Percentiles rank a stretch among this genome's conserved stretches.
Conservation (phyloP, 2,797 vertebrate species). For the Clarias laeviceps region DNA sequence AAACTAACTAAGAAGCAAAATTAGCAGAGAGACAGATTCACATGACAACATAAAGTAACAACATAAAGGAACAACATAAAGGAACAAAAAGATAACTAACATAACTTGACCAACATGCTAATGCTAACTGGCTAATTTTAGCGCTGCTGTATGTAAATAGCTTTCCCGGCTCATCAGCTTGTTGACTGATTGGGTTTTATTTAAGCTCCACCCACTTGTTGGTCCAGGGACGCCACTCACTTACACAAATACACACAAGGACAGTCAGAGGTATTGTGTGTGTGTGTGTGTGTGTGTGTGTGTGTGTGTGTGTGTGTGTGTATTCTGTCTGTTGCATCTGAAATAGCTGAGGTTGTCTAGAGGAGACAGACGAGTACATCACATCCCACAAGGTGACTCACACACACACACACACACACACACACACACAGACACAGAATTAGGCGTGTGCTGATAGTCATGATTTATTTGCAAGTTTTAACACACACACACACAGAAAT, state of each 20-base stretch:
- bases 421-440: not conserved
- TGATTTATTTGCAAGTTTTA: not conserved
- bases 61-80: too few relatives aligned
- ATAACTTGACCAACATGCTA: not conserved
- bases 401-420: not conserved
- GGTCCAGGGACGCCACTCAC: not conserved
- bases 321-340: not conserved
- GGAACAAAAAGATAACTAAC: not conserved
- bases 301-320: not conserved
- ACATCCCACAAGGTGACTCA: conserved; percentile 16
- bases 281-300: not conserved
- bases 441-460: not conserved
- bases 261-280: not conserved
- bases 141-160: not conserved
- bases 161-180: not conserved
- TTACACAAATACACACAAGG: not conserved
- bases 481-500: not conserved
- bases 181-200: too few relatives aligned
- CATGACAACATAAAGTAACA: too few relatives aligned
- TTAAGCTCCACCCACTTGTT: not conserved
- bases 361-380: conserved; percentile 18
- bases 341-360: conserved; percentile 31
- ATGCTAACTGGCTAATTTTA: not conserved
- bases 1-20: too few relatives aligned
- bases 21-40: too few relatives aligned